Base-by-base conservation (phyloP, 2,888 invertebrate species). In the Helleia helle region DNA sequence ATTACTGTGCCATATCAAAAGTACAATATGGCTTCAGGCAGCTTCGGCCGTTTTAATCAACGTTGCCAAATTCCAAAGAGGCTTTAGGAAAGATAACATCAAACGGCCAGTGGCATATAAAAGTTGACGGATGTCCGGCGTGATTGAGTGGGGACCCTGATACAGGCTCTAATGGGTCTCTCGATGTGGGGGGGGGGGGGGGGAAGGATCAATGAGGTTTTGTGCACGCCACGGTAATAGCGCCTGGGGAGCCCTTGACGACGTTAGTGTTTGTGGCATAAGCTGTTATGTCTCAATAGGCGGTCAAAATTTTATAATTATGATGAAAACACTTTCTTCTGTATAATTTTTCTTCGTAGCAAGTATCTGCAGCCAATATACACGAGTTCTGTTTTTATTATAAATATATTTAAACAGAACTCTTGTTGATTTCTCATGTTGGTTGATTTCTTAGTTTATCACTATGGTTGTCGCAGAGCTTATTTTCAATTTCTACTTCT, bases 81-180 rank as follows among this genome's bases (percentile, higher is more conserved):
- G 15, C 15, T 31, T 6, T 9, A 14, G 29, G 42, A 40, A 41
- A 56, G 60, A 51, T 54, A 58, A 66, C 65, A 65, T 63, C 51
- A 61, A 63, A 67, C 63, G 62, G 51, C 53, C 62, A 61, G 50
- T 51, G 58, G 57, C 55, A 59, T 59, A 69, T 67, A 71, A 70
- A 72, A 71, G 65, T 70, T 75, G 77, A 73, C 70, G 71, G 72
- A 76, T 65, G 54, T 75, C 71, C 70, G 74, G 54, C 62, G 67
- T 74, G 76, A 75, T 77, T 75, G 76, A 79, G 71, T 64, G 64
- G 63, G 13, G 48, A 61, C 61, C 63, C 68, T 69, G 70, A 71
- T 75, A 73, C 68, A 71, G 62, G 61, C 63, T 68, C 63, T 75
- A 74, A 79, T 73, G 71, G 71, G 52, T 60, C 68, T 60, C 65